These are phyloP conservation scores for Micrastur ruficollis DNA, from an alignment of 2,797 vertebrate species.

Conservation along the genomic window DNA sequence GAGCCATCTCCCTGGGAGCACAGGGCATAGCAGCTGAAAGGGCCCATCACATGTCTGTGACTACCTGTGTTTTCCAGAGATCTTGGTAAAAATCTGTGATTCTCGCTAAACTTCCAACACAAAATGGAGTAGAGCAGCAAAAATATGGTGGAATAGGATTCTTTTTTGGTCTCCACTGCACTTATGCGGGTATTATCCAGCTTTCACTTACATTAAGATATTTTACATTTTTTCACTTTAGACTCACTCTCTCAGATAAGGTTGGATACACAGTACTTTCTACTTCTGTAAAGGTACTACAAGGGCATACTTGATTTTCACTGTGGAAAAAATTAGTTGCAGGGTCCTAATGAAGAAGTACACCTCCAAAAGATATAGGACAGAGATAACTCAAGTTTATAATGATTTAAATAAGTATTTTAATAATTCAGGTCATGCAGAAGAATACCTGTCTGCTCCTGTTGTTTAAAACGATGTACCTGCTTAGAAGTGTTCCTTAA, in stretches of 20 bases:
- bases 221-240: background rate
- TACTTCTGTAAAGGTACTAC: background rate
- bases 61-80: background rate
- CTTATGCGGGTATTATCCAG: background rate
- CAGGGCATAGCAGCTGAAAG: background rate
- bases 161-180: background rate
- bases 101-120: background rate
- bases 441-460: background rate
- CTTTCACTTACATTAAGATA: background rate
- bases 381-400: background rate
- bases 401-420: background rate
- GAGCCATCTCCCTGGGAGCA: background rate
- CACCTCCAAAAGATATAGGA: background rate
- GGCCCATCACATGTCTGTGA: background rate
- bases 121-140: background rate
- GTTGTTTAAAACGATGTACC: background rate
- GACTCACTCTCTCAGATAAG: background rate
- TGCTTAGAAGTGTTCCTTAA: background rate
- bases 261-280: background rate
- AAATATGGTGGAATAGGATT: background rate
- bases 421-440: background rate
- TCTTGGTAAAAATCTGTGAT: background rate
- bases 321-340: background rate
- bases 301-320: background rate
- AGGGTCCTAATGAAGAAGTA: background rate